Percentiles rank a stretch among this genome's conserved stretches.
Evolutionary conservation across 1,140 invertebrate genomes (phyloP).

Genomic region (Drosophila parabipectinata): DNA sequence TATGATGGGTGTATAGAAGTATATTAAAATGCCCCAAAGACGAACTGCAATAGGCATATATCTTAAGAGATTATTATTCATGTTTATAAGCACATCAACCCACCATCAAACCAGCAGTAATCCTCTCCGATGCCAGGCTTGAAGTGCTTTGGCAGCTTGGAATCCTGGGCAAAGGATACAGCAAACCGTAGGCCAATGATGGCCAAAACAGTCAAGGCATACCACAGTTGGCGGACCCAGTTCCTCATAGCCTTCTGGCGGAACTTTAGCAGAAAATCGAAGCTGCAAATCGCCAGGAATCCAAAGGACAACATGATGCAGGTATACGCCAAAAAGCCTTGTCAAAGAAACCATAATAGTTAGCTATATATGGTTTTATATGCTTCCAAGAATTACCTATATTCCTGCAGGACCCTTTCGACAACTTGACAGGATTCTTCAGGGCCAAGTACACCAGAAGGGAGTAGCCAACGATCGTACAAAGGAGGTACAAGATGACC

Average conservation of each 20-base stretch:
- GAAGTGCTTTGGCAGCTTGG: slow-evolving; percentile 83
- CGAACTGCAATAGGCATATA: slow-evolving; percentile 49
- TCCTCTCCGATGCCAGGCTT: slow-evolving; percentile 86
- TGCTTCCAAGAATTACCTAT: slow-evolving; percentile 42
- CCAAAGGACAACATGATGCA: slow-evolving; percentile 90
- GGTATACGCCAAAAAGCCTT: slow-evolving; percentile 89
- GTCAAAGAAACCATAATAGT: not conserved
- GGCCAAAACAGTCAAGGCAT: slow-evolving; percentile 87
- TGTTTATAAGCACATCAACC: not conserved
- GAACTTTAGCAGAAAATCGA: slow-evolving; percentile 90
- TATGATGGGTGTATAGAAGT: slow-evolving; percentile 68
- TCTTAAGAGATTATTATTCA: too few species aligned
- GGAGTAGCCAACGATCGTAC: slow-evolving; percentile 54
- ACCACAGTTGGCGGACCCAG: slow-evolving; percentile 85
- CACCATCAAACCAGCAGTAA: slow-evolving; percentile 87
- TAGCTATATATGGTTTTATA: too few species aligned
- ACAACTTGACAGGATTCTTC: slow-evolving; percentile 73
- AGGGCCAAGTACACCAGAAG: slow-evolving; percentile 68
- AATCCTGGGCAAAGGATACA: slow-evolving; percentile 85
- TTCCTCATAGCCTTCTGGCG: slow-evolving; percentile 84
- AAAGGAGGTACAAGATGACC: slow-evolving; percentile 73
- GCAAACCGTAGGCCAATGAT: slow-evolving; percentile 85
- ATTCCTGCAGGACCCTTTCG: slow-evolving; percentile 67
- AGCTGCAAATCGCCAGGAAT: slow-evolving; percentile 91
- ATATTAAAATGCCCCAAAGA: slow-evolving; percentile 76